Percentiles rank a stretch among this genome's conserved stretches.
phyloP scores from a whole-genome alignment of 1,140 invertebrate genomes.

The Palaemon carinicauda region DNA sequence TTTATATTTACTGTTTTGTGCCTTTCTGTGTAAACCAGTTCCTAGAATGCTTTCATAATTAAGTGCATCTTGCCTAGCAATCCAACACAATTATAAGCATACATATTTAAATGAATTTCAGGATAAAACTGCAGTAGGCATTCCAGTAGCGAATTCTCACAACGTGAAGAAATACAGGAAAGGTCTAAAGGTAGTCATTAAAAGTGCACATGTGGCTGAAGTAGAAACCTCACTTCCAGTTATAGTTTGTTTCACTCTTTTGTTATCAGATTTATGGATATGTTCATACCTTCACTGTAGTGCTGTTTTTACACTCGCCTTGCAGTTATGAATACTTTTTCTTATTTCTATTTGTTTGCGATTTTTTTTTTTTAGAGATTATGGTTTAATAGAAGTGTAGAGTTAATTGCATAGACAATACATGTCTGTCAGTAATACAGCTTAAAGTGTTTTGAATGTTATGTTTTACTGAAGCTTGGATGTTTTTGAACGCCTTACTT shows the following conservation, averaged over 20 bases:
- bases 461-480: too few species aligned
- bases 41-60: neutral
- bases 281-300: neutral
- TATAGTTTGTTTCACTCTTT: neutral
- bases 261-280: neutral
- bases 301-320: neutral
- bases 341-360: too few species aligned
- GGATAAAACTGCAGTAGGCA: conserved; percentile 32
- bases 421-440: too few species aligned
- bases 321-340: too few species aligned
- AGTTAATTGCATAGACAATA: too few species aligned
- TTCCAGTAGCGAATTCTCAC: conserved; percentile 8
- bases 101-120: conserved; percentile 30
- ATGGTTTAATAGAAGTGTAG: too few species aligned
- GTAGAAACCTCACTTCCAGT: neutral
- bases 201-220: neutral
- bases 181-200: conserved; percentile 12
- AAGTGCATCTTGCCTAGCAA: neutral
- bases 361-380: too few species aligned
- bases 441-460: too few species aligned
- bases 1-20: neutral
- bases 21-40: neutral
- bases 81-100: neutral
- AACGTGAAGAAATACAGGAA: neutral
- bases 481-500: too few species aligned